Evolutionary conservation across 1,140 invertebrate genomes (phyloP).

Genomic region (Aphidius ervi): DNA sequence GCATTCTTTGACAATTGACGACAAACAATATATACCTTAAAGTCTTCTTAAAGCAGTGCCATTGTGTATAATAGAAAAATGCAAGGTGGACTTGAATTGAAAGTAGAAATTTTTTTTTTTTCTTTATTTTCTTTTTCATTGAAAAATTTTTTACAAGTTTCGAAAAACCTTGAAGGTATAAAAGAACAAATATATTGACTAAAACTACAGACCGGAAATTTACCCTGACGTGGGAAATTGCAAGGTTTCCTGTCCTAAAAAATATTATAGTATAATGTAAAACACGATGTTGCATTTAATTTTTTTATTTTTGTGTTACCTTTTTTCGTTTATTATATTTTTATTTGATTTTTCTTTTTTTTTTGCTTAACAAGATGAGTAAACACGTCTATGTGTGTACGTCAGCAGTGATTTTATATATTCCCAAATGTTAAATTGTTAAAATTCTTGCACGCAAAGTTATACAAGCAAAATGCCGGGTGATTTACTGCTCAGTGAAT

Average conservation of each 20-base stretch:
- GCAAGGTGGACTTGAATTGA: too few relatives aligned
- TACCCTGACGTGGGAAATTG: conserved; percentile 40
- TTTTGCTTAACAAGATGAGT: not conserved
- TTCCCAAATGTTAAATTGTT: conserved; percentile 14
- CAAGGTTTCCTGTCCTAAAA: conserved; percentile 33
- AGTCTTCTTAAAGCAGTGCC: too few relatives aligned
- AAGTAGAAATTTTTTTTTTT: too few relatives aligned
- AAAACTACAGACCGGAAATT: conserved; percentile 43
- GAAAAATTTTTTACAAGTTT: too few relatives aligned
- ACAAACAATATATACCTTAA: too few relatives aligned
- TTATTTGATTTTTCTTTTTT: conserved; percentile 8
- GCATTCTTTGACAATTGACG: too few relatives aligned
- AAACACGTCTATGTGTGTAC: conserved; percentile 1
- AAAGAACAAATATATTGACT: too few relatives aligned
- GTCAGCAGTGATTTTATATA: conserved; percentile 11
- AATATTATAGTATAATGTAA: conserved; percentile 6
- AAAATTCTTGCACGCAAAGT: conserved; percentile 7
- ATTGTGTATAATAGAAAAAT: too few relatives aligned
- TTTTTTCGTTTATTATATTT: not conserved
- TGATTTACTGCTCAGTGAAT: conserved; percentile 7
- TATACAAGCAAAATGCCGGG: not conserved
- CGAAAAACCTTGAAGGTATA: too few relatives aligned
- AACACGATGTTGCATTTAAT: not conserved
- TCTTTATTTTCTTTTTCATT: too few relatives aligned
- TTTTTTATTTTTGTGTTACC: not conserved